phyloP scores from a whole-genome alignment of 1,140 invertebrate genomes.

The Sipha flava region DNA sequence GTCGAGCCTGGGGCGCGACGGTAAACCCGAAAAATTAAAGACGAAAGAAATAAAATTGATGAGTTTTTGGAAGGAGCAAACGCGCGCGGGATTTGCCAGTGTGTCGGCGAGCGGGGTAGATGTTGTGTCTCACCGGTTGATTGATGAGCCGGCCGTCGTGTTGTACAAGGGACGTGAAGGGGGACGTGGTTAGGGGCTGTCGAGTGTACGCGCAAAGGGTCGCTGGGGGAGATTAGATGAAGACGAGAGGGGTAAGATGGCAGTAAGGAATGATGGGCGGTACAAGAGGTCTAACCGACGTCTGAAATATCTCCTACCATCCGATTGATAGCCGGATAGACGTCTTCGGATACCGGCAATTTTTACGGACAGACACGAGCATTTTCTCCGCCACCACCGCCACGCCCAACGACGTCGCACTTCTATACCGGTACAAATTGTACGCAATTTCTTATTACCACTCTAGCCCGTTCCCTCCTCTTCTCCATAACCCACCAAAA shows the following conservation, averaged over 20 bases:
- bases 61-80: background rate
- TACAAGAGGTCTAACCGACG: conserved; percentile 24
- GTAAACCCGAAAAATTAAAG: conserved; percentile 31
- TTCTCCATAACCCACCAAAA: no score
- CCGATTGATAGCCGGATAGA: conserved; percentile 31
- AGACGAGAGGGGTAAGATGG: no score
- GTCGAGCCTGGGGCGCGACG: background rate
- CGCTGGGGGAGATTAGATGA: no score
- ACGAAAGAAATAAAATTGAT: conserved; percentile 29
- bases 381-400: background rate
- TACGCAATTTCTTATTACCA: conserved; percentile 21
- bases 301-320: conserved; percentile 28
- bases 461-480: background rate
- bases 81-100: background rate
- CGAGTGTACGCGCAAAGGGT: no score
- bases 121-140: background rate
- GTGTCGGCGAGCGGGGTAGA: background rate
- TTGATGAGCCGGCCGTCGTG: conserved; percentile 15
- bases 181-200: no score
- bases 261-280: background rate
- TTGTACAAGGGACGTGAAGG: background rate
- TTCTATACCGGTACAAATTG: conserved; percentile 13
- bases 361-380: conserved; percentile 24
- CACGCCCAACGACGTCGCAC: background rate
- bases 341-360: conserved; percentile 28